Evolutionary conservation across 2,113 vertebrate species (phyloP), one percentile per base, ranked within the genome.

Genomic region (Percopsis transmontana): DNA sequence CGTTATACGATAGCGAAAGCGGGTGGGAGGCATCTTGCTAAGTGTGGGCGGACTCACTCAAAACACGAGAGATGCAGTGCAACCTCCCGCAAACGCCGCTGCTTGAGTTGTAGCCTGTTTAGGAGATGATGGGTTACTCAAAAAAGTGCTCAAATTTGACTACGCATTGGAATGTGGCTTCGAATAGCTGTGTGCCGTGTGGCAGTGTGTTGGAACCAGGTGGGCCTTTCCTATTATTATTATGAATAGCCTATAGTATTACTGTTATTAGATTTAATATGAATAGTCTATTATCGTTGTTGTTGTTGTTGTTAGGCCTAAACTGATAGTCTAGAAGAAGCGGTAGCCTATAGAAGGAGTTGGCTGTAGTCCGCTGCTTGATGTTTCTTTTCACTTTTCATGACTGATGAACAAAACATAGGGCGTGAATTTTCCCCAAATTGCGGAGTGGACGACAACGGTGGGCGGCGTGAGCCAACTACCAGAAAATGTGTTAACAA

Each of bases 391-490:
- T 38, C 42, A 12, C 57, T 57, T 15, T 15, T 48, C 6, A 48
- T 18, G 15, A n/a, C 27, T 48, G 6, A 18, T 48, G 15, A 15
- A 24, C 16, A n/a, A 7, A 16, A 9, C 19, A 39, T 10, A 90
- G 91, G 90, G 2, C 0, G 0, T 1, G 57, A 69, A 55, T 27
- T 81, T 15, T 21, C 55, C 0, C n/a, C 53, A 1, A 87, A 92
- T 48, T 92, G 91, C 68, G 91, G 91, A 0, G 5, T 0, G 11
- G 50, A 48, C 18, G 89, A 92, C 19, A 0, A 62, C 0, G 81
- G 72, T 0, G 62, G 70, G 0, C 0, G 0, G 0, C 52, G 74
- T 1, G 42, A 58, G 0, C 0, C 0, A 0, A 0, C 0, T 0
- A 0, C 0, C 0, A 27, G 0, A n/a, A 0, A 0, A 0, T 90